Percentiles rank a stretch among this genome's conserved stretches.
Conservation (phyloP, 2,797 vertebrate genomes). For the Notolabrus celidotus region DNA sequence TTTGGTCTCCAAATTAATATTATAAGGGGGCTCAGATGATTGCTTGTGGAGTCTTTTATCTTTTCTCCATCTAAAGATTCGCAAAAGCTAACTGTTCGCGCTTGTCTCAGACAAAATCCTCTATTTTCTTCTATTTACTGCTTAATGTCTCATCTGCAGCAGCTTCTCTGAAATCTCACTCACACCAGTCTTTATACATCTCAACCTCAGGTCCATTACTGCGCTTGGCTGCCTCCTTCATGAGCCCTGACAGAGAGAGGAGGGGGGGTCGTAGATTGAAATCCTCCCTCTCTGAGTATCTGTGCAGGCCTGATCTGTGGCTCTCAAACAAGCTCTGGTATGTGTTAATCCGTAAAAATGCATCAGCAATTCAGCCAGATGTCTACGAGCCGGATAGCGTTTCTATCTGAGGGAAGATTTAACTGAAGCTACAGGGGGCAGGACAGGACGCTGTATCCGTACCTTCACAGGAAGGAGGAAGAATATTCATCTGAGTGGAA, state of each 20-base stretch:
- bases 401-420: background rate
- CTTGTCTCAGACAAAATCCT: slow-evolving; percentile 18
- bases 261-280: slow-evolving; percentile 34
- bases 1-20: background rate
- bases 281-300: slow-evolving; percentile 22
- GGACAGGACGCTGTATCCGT: slow-evolving; percentile 3
- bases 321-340: background rate
- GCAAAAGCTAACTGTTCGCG: background rate
- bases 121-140: slow-evolving; percentile 22
- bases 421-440: background rate
- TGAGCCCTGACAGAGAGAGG: slow-evolving; percentile 31
- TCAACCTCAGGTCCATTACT: slow-evolving; percentile 28
- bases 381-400: background rate
- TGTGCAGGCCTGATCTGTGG: slow-evolving; percentile 11
- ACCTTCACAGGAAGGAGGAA: background rate
- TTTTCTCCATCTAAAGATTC: background rate
- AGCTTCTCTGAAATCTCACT: slow-evolving; percentile 11
- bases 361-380: slow-evolving; percentile 11
- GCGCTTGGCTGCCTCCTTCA: slow-evolving; percentile 36
- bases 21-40: background rate
- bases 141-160: slow-evolving; percentile 6
- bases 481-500: background rate
- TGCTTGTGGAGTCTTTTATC: background rate
- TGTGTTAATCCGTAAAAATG: slow-evolving; percentile 12
- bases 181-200: slow-evolving; percentile 9